These are phyloP conservation scores for Enteromius radiatus DNA, from an alignment of 2,797 vertebrate genomes.

Conservation along the genomic window DNA sequence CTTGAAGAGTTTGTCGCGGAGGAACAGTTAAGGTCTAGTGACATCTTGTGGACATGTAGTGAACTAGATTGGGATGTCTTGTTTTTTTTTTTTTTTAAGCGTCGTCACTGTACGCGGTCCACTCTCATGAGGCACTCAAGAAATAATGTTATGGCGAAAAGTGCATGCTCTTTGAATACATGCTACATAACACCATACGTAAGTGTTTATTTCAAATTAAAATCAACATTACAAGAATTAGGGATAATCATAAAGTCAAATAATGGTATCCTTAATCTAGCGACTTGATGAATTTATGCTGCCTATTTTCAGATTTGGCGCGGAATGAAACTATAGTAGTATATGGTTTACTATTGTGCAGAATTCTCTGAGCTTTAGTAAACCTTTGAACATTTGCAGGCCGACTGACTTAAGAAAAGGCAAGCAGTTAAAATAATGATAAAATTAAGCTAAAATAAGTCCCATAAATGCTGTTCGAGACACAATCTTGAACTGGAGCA, in stretches of 20 bases:
- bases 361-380: neutral
- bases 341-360: neutral
- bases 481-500: neutral
- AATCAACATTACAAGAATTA: neutral
- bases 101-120: neutral
- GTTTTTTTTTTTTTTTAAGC: neutral
- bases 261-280: neutral
- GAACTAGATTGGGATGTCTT: slow-evolving; percentile 17
- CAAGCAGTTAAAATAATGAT: neutral
- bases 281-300: neutral
- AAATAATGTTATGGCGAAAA: neutral
- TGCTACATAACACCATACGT: neutral
- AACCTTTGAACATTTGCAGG: neutral
- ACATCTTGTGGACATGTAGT: slow-evolving; percentile 69
- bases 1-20: neutral
- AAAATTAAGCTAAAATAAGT: neutral
- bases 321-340: neutral
- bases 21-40: slow-evolving; percentile 58
- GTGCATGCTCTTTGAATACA: neutral
- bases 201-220: neutral
- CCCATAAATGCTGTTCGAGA: neutral
- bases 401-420: neutral
- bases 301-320: neutral
- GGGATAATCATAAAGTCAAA: neutral
- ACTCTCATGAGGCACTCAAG: neutral